phyloP scores from a whole-genome alignment of 2,888 invertebrate species.

The Chouioia cunea region DNA sequence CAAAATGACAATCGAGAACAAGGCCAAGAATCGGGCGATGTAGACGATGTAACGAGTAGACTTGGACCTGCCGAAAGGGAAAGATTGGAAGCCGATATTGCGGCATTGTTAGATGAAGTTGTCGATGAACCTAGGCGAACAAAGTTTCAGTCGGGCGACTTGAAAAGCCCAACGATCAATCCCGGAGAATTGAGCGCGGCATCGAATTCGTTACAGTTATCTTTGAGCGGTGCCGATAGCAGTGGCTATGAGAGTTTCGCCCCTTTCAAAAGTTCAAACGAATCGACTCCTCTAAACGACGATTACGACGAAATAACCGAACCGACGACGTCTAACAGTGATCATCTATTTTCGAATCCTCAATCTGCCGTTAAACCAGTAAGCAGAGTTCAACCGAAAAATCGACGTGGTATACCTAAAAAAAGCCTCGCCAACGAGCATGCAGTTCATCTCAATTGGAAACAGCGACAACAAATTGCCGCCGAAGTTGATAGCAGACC shows the following conservation, averaged over 20 bases:
- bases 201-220: constrained; percentile 71
- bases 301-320: constrained; percentile 58
- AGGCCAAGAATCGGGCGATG: background rate
- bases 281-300: constrained; percentile 67
- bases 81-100: constrained; percentile 64
- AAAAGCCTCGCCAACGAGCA: too few species aligned
- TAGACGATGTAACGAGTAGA: constrained; percentile 54
- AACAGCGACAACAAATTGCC: constrained; percentile 2
- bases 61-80: constrained; percentile 60
- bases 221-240: constrained; percentile 79
- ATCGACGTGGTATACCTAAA: too few species aligned
- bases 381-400: background rate
- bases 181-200: constrained; percentile 60
- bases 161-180: constrained; percentile 48
- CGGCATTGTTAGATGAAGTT: constrained; percentile 62
- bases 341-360: background rate
- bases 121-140: constrained; percentile 45
- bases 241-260: constrained; percentile 82
- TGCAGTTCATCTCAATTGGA: background rate
- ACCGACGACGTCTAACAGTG: constrained; percentile 8
- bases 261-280: constrained; percentile 67
- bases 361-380: constrained; percentile 28
- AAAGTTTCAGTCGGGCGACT: background rate
- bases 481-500: constrained; percentile 59
- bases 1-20: background rate